A percentile compares a stretch with the other conserved stretches of the same genome.
phyloP scores from a whole-genome alignment of 2,888 invertebrate species.

The Hypena proboscidalis region DNA sequence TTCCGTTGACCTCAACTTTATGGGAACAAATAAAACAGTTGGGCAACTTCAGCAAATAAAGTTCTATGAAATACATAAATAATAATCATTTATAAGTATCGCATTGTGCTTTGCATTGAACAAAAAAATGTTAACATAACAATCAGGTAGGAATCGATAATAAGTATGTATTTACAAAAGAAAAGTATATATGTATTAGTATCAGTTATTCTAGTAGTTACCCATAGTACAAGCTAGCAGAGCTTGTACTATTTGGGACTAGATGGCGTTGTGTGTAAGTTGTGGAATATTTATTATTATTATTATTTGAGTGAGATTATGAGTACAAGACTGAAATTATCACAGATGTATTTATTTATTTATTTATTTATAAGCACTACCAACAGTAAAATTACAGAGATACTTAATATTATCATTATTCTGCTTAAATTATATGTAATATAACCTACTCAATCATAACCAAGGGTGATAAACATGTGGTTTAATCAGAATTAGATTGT shows the following conservation, averaged over 20 bases:
- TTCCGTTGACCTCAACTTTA: constrained; percentile 56
- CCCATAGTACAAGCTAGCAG: no score
- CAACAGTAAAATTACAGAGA: no score
- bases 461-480: constrained; percentile 21
- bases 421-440: no score
- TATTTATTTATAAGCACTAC: no score
- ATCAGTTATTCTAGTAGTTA: no score
- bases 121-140: constrained; percentile 42
- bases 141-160: constrained; percentile 34
- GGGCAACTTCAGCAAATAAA: constrained; percentile 47
- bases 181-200: no score
- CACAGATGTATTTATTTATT: constrained; percentile 82
- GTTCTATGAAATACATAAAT: constrained; percentile 50
- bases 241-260: no score
- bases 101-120: constrained; percentile 51
- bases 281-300: no score
- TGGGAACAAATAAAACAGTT: constrained; percentile 77
- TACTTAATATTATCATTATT: no score
- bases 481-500: constrained; percentile 21
- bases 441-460: constrained; percentile 55
- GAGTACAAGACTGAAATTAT: constrained; percentile 77
- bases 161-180: no score
- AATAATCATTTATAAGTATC: constrained; percentile 47
- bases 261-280: no score
- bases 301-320: constrained; percentile 62